Evolutionary conservation across 2,888 invertebrate species (phyloP).

Genomic region (Apotomis turbidana): DNA sequence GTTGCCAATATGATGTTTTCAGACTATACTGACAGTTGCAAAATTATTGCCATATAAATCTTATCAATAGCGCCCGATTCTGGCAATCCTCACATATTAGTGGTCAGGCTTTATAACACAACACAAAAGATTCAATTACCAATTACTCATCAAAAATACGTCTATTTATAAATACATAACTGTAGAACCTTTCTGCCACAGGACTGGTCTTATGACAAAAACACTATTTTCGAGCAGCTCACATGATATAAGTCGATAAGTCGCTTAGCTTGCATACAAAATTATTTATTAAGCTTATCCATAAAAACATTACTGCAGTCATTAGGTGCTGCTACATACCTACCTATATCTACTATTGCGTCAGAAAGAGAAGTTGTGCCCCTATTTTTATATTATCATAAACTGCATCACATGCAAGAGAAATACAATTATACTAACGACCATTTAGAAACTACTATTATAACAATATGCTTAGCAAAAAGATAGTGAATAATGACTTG

Average conservation of each 20-base stretch:
- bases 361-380: slow-evolving; percentile 29
- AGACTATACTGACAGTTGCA: too few relatives aligned
- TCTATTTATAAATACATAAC: neutral
- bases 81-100: too few relatives aligned
- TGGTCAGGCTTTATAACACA: too few relatives aligned
- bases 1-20: too few relatives aligned
- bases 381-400: slow-evolving; percentile 14
- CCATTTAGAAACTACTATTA: neutral
- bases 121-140: too few relatives aligned
- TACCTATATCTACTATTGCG: neutral
- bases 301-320: slow-evolving; percentile 21
- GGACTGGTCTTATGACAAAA: slow-evolving; percentile 24
- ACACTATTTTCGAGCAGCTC: slow-evolving; percentile 1
- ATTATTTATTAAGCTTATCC: slow-evolving; percentile 18
- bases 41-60: too few relatives aligned
- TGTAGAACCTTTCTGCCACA: slow-evolving; percentile 1
- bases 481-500: neutral
- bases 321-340: slow-evolving; percentile 6
- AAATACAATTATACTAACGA: neutral
- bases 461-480: too few relatives aligned
- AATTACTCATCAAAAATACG: too few relatives aligned
- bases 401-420: neutral
- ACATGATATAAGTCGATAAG: slow-evolving; percentile 10
- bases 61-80: too few relatives aligned
- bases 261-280: slow-evolving; percentile 26